phyloP scores from a whole-genome alignment of 2,113 vertebrate genomes.

The Asarcornis scutulata region DNA sequence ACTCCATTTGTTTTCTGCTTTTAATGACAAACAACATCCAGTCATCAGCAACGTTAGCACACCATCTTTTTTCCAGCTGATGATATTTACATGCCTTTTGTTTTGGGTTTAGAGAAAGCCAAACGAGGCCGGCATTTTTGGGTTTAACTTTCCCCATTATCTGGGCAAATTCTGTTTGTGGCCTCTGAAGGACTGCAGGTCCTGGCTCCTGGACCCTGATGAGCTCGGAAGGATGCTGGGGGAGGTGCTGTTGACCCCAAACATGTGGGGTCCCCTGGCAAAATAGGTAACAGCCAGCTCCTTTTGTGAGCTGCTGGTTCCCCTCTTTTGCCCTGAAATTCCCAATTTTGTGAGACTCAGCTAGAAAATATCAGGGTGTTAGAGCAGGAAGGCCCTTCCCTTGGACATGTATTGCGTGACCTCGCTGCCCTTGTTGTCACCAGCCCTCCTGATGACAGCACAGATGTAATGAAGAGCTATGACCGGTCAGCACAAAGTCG shows the following conservation, averaged over 20 bases:
- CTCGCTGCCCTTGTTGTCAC: neutral
- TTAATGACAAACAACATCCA: neutral
- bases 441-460: neutral
- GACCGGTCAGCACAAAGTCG: neutral
- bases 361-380: neutral
- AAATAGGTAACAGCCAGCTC: neutral
- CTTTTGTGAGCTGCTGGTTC: fast-evolving
- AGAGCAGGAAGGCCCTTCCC: neutral
- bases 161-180: neutral
- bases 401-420: neutral
- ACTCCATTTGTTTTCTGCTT: conserved; percentile 1
- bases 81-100: neutral
- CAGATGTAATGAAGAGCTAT: neutral
- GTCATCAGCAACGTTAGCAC: neutral
- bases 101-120: neutral
- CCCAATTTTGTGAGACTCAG: fast-evolving
- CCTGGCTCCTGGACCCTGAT: neutral
- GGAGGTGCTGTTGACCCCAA: neutral
- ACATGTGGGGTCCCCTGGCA: neutral
- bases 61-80: neutral
- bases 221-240: neutral
- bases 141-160: neutral
- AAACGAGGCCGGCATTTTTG: fast-evolving
- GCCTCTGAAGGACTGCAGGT: neutral
- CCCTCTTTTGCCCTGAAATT: neutral